A percentile compares a stretch with the other conserved stretches of the same genome.
Evolutionary conservation across 64 coral and sea anemone species (phyloP).

Genomic region (Stichodactyla mertensii): DNA sequence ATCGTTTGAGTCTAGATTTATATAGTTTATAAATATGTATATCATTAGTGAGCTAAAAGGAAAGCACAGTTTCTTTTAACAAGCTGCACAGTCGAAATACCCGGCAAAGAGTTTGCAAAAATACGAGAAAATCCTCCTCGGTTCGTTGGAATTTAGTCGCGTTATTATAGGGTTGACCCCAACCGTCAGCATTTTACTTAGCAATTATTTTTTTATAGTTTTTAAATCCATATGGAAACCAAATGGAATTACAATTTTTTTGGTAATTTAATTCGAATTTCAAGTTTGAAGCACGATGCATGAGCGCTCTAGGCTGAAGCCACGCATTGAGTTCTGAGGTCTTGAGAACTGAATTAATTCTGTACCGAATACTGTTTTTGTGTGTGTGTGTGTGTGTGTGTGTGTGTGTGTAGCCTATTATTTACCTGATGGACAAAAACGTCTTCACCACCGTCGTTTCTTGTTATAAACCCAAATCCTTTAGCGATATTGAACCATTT

Average conservation of each 20-base stretch:
- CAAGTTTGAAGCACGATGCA: background rate
- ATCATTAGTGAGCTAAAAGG: background rate
- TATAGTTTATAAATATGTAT: background rate
- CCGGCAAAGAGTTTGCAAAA: too few species aligned
- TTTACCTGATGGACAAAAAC: slow-evolving; percentile 89
- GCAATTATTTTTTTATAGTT: background rate
- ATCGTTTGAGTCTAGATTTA: background rate
- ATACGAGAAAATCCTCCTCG: too few species aligned
- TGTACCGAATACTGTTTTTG: background rate
- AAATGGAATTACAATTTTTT: background rate
- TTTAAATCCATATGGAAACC: background rate
- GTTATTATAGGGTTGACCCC: too few species aligned
- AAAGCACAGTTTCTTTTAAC: background rate
- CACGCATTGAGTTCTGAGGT: too few species aligned
- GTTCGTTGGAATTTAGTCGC: too few species aligned
- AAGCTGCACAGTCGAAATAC: background rate
- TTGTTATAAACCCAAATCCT: slow-evolving; percentile 87
- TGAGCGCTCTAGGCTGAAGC: background rate
- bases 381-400: background rate
- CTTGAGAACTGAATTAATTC: too few species aligned
- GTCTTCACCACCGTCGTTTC: slow-evolving; percentile 65
- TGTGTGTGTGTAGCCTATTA: background rate
- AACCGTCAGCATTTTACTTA: background rate
- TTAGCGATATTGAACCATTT: slow-evolving; percentile 92
- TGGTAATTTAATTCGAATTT: background rate